Evolutionary conservation across 2,888 invertebrate species (phyloP).

Genomic region (Amorpha juglandis): DNA sequence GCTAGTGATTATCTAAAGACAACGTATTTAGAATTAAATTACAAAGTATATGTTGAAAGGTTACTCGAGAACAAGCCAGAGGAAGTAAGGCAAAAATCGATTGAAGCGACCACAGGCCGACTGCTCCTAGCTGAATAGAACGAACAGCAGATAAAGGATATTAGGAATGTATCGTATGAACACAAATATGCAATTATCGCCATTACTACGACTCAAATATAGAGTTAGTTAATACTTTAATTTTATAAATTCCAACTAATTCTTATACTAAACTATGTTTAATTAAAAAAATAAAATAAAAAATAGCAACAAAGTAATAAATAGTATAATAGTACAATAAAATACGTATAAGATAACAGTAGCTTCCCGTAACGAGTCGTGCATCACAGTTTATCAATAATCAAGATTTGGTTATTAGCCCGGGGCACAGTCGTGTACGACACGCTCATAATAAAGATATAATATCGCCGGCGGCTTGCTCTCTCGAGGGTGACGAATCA

Average conservation of each 20-base stretch:
- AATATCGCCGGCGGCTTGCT: slow-evolving; percentile 72
- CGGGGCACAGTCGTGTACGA: slow-evolving; percentile 59
- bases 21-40: background rate
- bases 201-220: background rate
- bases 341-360: background rate
- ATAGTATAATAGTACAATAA: background rate
- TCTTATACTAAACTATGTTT: background rate
- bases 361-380: background rate
- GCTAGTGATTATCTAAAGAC: background rate
- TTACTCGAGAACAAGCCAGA: background rate
- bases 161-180: background rate
- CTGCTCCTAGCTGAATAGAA: background rate
- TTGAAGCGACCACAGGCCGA: background rate
- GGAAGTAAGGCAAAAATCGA: slow-evolving; percentile 16
- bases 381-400: slow-evolving; percentile 60
- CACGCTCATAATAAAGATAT: slow-evolving; percentile 81
- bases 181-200: background rate
- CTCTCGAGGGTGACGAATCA: slow-evolving; percentile 83
- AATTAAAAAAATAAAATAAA: background rate
- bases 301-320: background rate
- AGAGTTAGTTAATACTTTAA: background rate
- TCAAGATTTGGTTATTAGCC: slow-evolving; percentile 77
- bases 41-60: background rate
- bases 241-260: background rate
- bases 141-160: background rate